Evolutionary conservation across 2,113 vertebrate genomes (phyloP).

Genomic region (Hiodon alosoides): DNA sequence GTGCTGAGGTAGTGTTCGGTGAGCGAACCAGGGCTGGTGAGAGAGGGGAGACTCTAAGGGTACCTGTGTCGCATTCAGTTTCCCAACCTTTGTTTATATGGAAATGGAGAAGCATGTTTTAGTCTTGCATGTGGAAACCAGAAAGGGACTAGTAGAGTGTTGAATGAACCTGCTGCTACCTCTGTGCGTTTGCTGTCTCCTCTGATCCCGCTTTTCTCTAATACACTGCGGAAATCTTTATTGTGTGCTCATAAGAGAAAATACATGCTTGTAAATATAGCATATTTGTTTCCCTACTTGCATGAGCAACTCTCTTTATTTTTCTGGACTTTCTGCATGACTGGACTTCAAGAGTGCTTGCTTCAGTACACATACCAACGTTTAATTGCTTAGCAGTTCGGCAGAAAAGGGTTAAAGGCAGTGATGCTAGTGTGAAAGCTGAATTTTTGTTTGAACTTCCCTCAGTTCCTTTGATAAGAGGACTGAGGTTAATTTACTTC

Average conservation of each 20-base stretch:
- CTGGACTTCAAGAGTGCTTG: constrained; percentile 60
- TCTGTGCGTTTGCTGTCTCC: constrained; percentile 28
- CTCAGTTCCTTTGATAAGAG: constrained; percentile 79
- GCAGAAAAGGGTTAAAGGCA: constrained; percentile 42
- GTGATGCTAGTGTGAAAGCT: constrained; percentile 26
- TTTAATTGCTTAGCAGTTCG: constrained; percentile 78
- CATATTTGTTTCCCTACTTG: constrained; percentile 26
- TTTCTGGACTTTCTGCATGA: constrained; percentile 21
- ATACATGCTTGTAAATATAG: constrained; percentile 37
- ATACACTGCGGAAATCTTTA: constrained; percentile 30
- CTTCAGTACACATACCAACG: constrained; percentile 69
- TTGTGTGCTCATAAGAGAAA: constrained; percentile 29
- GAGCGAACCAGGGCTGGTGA: background rate
- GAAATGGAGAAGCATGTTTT: constrained; percentile 41
- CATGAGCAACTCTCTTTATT: background rate
- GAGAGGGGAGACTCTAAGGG: constrained; percentile 20
- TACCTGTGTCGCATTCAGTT: constrained; percentile 36
- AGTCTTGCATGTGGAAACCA: constrained; percentile 31
- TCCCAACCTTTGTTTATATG: constrained; percentile 41
- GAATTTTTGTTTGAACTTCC: constrained; percentile 53
- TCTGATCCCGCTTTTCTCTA: constrained; percentile 42
- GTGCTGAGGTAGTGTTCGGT: constrained; percentile 22
- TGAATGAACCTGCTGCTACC: constrained; percentile 43
- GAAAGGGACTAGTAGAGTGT: constrained; percentile 26
- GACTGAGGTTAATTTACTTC: constrained; percentile 66